Percentiles rank a stretch among this genome's conserved stretches.
phyloP scores from a whole-genome alignment of 2,797 vertebrate species.

The Borostomias antarcticus region DNA sequence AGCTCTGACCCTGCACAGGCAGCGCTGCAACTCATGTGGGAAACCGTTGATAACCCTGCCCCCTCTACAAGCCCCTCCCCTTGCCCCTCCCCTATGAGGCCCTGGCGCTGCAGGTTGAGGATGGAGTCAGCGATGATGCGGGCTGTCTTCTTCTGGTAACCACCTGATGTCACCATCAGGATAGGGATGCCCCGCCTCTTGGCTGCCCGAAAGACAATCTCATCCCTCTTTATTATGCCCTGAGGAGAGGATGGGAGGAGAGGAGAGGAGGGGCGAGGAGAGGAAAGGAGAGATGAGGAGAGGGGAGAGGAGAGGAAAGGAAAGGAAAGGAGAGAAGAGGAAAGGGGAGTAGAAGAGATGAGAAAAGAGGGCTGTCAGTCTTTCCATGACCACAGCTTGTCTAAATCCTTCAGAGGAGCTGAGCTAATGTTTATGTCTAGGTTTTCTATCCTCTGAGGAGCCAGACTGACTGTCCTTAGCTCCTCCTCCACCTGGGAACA shows the following conservation, averaged over 20 bases:
- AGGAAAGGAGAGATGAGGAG: neutral
- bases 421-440: constrained; percentile 22
- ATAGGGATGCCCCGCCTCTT: constrained; percentile 81
- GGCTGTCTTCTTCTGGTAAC: constrained; percentile 94
- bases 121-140: constrained; percentile 96
- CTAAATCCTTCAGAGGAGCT: neutral
- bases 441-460: constrained; percentile 4
- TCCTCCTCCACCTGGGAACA: constrained; percentile 18
- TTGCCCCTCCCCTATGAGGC: constrained; percentile 79
- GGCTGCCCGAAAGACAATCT: constrained; percentile 87
- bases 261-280: neutral
- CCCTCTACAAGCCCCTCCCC: constrained; percentile 56
- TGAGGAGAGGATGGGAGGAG: constrained; percentile 46
- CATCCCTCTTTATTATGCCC: constrained; percentile 91
- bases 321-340: constrained; percentile 15
- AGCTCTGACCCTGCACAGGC: constrained; percentile 45
- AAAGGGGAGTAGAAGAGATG: neutral
- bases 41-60: constrained; percentile 57
- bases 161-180: constrained; percentile 95
- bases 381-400: neutral
- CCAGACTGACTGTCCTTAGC: constrained; percentile 12
- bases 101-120: constrained; percentile 83
- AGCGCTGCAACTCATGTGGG: constrained; percentile 50
- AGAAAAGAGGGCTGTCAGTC: constrained; percentile 13
- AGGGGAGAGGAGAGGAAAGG: constrained; percentile 15